Base-by-base conservation (phyloP, 2,888 invertebrate species). In the Omphaloscelis lunosa region DNA sequence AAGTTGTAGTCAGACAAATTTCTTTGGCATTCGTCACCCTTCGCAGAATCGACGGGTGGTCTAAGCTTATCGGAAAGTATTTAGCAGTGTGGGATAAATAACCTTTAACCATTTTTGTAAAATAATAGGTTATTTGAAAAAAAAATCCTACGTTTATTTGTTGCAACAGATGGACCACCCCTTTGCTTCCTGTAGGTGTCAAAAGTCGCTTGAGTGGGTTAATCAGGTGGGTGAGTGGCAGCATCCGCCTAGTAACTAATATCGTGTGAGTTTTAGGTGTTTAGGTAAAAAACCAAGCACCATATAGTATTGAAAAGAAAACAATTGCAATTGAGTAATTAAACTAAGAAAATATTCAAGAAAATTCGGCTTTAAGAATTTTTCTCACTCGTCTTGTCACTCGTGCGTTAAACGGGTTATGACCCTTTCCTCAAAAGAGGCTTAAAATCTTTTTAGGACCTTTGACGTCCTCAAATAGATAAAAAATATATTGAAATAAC, bases 1-100 rank as follows among this genome's bases (percentile, higher is more conserved):
- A 62, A 67, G 39, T 67, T 61, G 20, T 56, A 56, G 67, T 53
- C 69, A 15, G 56, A 66, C 65, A 48, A 77, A 69, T 70, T 74
- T 79, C 58, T 67, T 63, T 45, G 45, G 59, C n/a, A 77, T 83
- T 88, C 87, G 81, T 87, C 89, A 89, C 69, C 39, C n/a, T 88
- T 89, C 89, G 66, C 0, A 73, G 88, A 88, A 88, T 27, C 6
- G 0, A 65, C 69, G 73, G 79, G 79, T 83, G 80, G 80, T 72
- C 85, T 34, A 34, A 39, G 45, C n/a, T 83, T 67, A 76, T 77
- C 59, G 79, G 56, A 74, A 84, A 76, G 63, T 66, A 79, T 63
- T 80, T 74, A 77, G 66, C 61, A 29, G 27, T 70, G 39, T 73
- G 59, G 48, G 79, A 80, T 84, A 34, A 58, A 17, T 81, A n/a